These are phyloP conservation scores for Tubiluchus corallicola DNA, from an alignment of 2,888 invertebrate species.

Conservation along the genomic window DNA sequence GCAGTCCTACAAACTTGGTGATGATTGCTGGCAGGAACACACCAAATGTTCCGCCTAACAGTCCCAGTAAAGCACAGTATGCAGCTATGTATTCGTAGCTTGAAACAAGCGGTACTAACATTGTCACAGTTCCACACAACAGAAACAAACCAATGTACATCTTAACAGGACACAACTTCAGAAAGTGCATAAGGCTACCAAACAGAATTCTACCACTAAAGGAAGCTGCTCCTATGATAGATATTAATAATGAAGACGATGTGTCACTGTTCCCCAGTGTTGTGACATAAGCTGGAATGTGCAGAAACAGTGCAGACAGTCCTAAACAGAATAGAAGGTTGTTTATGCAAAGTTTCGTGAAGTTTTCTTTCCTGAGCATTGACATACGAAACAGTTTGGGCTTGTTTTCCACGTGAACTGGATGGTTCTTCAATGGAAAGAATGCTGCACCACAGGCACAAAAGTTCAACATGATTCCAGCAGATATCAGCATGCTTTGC, in stretches of 20 bases:
- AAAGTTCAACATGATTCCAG: not conserved
- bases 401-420: not conserved
- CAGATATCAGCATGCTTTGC: not conserved
- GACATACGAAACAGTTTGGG: not conserved
- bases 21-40: not conserved
- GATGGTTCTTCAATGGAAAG: not conserved
- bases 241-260: not conserved
- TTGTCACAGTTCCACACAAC: not conserved
- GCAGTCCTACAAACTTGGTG: not conserved
- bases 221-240: not conserved
- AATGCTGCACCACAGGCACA: not conserved
- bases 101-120: too few species aligned
- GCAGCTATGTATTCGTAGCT: not conserved
- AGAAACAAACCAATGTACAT: not conserved
- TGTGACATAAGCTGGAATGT: not conserved
- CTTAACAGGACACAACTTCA: not conserved
- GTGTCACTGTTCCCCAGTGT: not conserved
- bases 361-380: not conserved
- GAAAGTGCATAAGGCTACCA: not conserved
- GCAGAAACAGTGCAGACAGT: not conserved
- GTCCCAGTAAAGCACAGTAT: not conserved
- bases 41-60: not conserved
- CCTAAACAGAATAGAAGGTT: not conserved
- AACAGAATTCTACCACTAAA: not conserved
- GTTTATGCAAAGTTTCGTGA: constrained; percentile 1